Percentiles rank a stretch among this genome's conserved stretches.
Conservation (phyloP, 1,140 invertebrate genomes). For the Drosophila navojoa region DNA sequence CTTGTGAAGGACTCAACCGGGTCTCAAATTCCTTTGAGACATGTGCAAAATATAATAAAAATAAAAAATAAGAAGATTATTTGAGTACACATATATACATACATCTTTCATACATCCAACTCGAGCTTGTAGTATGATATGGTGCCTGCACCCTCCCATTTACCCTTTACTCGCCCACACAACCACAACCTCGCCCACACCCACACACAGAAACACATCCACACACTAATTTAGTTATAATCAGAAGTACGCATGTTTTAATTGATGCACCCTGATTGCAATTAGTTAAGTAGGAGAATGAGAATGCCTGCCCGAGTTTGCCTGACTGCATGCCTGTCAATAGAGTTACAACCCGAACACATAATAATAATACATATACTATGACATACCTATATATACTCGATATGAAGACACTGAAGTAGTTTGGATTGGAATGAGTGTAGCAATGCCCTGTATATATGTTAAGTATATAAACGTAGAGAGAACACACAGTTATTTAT, state of each 20-base stretch:
- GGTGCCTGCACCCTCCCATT: neutral
- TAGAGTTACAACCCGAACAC: slow-evolving; percentile 24
- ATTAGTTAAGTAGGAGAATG: slow-evolving; percentile 29
- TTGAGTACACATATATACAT: neutral
- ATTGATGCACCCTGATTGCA: slow-evolving; percentile 34
- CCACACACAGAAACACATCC: slow-evolving; percentile 15
- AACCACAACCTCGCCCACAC: neutral
- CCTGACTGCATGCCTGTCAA: slow-evolving; percentile 70
- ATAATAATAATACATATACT: slow-evolving; percentile 10
- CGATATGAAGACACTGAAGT: slow-evolving; percentile 2
- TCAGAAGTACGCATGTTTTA: slow-evolving; percentile 63
- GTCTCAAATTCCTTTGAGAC: neutral
- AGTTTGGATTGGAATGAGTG: slow-evolving; percentile 40
- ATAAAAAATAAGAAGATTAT: too few species aligned
- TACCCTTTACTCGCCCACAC: neutral
- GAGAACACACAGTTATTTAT: slow-evolving; percentile 2
- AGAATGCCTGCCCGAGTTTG: slow-evolving; percentile 61
- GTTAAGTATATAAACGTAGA: slow-evolving; percentile 8
- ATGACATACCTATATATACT: slow-evolving; percentile 14
- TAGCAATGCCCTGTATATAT: slow-evolving; percentile 48
- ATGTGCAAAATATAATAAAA: neutral
- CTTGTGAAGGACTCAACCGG: too few species aligned
- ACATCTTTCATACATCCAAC: neutral
- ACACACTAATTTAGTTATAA: slow-evolving; percentile 16
- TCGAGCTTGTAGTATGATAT: slow-evolving; percentile 7